Evolutionary conservation across 2,888 invertebrate genomes (phyloP), one percentile per base, ranked within the genome.

Genomic region (Archips xylosteana): DNA sequence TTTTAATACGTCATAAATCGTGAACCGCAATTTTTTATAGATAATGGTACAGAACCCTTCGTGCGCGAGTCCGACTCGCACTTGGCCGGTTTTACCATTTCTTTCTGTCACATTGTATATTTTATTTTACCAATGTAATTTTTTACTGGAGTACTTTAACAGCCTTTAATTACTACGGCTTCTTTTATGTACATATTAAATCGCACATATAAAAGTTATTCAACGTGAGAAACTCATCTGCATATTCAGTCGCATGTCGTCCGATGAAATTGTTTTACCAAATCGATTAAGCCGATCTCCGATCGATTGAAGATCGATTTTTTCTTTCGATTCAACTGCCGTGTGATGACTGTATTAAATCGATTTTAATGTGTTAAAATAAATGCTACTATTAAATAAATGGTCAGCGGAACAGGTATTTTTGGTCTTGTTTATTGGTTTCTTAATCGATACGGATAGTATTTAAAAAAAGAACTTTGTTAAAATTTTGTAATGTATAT

Each of bases 191-290:
- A 23, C 9, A 45, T 8, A 57, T 73, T 23, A 23, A 73, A 60
- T 47, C 23, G 49, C 57, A 36, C 65, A 70, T 77, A 78, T 80
- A 3, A 10, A 47, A 49, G 49, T 49, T 49, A n/a, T 49, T 79
- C 78, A 81, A 83, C 83, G 83, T 85, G 85, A 85, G 84, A 90
- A 87, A 79, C 85, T 87, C 85, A 90, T 91, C 85, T 89, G 85
- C 90, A 90, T 89, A 78, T 80, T 81, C 84, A 79, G 83, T 82
- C 81, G 87, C 86, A 83, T 86, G 87, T 87, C 82, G 83, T 85
- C 83, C 84, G 87, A 89, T 89, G 88, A 92, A 92, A 92, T 91
- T 90, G 92, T 91, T 92, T 91, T 86, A 84, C 89, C 84, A 89
- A 90, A 91, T 92, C 92, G 92, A 92, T 92, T 92, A 92, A 90